Evolutionary conservation across 2,797 vertebrate genomes (phyloP).

Genomic region (Pristis pectinata): DNA sequence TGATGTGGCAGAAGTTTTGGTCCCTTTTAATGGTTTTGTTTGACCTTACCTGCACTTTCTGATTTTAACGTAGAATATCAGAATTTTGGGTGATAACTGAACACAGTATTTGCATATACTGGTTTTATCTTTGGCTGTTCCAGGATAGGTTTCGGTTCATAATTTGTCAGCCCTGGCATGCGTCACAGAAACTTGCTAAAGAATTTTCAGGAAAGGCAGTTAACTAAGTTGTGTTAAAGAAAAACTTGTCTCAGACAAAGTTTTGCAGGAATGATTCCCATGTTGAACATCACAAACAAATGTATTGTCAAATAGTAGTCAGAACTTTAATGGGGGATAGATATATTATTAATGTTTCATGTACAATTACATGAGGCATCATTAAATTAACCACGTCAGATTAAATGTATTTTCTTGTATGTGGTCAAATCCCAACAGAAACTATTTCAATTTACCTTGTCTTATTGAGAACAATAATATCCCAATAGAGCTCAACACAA

Average conservation of each 20-base stretch:
- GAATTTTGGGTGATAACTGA: neutral
- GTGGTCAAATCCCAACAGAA: constrained; percentile 66
- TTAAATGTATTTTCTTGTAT: constrained; percentile 70
- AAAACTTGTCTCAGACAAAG: neutral
- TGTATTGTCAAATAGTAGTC: constrained; percentile 31
- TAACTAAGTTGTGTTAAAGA: neutral
- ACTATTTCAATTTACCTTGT: constrained; percentile 77
- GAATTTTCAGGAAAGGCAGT: neutral
- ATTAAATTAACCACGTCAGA: constrained; percentile 68
- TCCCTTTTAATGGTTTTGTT: neutral
- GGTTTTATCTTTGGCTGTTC: neutral
- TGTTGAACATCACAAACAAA: constrained; percentile 34
- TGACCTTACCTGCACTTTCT: neutral
- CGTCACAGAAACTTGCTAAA: neutral
- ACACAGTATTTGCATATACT: neutral
- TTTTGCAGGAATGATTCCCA: constrained; percentile 30
- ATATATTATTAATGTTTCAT: constrained; percentile 37
- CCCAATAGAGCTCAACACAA: constrained; percentile 63
- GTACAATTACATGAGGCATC: constrained; percentile 59
- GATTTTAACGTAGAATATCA: neutral
- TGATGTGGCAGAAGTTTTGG: neutral
- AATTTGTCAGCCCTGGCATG: neutral
- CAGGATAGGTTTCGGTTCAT: neutral
- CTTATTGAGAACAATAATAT: constrained; percentile 65
- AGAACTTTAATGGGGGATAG: constrained; percentile 31